Base-by-base conservation (phyloP, 2,113 vertebrate genomes). In the Morone saxatilis region DNA sequence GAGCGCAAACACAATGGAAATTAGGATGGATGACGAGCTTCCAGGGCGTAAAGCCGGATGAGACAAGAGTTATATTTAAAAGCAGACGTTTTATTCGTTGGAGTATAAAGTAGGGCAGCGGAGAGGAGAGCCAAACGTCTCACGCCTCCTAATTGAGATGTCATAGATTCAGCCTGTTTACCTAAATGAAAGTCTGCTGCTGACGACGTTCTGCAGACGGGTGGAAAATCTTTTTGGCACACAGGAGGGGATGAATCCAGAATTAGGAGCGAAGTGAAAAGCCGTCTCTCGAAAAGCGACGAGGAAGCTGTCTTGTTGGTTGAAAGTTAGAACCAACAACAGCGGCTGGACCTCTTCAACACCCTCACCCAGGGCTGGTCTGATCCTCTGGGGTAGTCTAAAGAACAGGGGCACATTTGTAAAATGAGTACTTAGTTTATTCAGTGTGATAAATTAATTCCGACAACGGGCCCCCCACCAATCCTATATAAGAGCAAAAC, bases 111-210 rank as follows among this genome's bases (percentile, higher is more conserved):
- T 80, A 66, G 51, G 75, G 71, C 82, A 77, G 61, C 19, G 0
- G 6, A 47, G 16, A 72, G 6, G 63, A 48, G 70, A 71, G 75
- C 1, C 45, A 16, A 41, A n/a, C 17, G 12, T 38, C 77, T 69
- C 20, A 65, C 43, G 40, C 82, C 65, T 82, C 54, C 79, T 83
- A 47, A 90, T 71, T 38, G 38, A 85, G 72, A 90, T 80, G 72
- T 73, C 79, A 77, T 7, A 67, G 50, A 85, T 70, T 61, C 45
- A 20, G 17, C 57, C 45, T 71, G 66, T 78, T 80, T 75, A 80
- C 71, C 82, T 68, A 36, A 57, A 75, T 22, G 38, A 76, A 57
- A 4, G 56, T 45, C 25, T 41, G 59, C 74, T 66, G 78, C 60
- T 11, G 61, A 62, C 12, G 54, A 62, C 0, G n/a, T 7, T 1